Conservation (phyloP, 2,888 invertebrate genomes). For the Tiliacea aurago region DNA sequence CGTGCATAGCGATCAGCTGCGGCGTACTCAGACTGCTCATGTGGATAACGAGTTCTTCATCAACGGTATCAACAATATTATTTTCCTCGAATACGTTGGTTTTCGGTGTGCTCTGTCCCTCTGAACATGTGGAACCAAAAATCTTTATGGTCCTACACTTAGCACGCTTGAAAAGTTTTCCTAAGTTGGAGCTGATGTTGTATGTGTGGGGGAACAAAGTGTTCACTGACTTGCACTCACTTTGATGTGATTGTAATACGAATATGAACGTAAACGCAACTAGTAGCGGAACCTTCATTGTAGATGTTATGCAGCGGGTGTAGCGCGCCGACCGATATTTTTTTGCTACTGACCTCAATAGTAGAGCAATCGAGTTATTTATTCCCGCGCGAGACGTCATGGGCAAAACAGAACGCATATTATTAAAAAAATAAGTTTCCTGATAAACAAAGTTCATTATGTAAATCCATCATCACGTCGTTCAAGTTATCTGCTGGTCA, state of each 20-base stretch:
- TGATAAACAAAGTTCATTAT: conserved; percentile 17
- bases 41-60: conserved; percentile 78
- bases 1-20: conserved; percentile 88
- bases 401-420: conserved; percentile 66
- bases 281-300: conserved; percentile 77
- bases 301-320: conserved; percentile 29
- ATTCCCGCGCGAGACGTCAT: conserved; percentile 77
- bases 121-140: too few relatives aligned
- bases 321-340: conserved; percentile 55
- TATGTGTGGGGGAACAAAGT: too few relatives aligned
- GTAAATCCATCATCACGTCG: conserved; percentile 22
- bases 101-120: not conserved
- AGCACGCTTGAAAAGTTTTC: not conserved
- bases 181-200: not conserved
- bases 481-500: not conserved
- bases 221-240: conserved; percentile 68
- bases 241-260: conserved; percentile 70
- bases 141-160: too few relatives aligned
- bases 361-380: conserved; percentile 71
- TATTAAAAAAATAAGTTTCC: conserved; percentile 35
- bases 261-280: conserved; percentile 72
- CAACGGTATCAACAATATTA: conserved; percentile 76
- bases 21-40: conserved; percentile 79
- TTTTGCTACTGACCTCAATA: conserved; percentile 71
- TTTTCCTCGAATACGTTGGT: conserved; percentile 57